Evolutionary conservation across 1,140 invertebrate species (phyloP), one percentile per base, ranked within the genome.

Genomic region (Globodera ellingtonae): DNA sequence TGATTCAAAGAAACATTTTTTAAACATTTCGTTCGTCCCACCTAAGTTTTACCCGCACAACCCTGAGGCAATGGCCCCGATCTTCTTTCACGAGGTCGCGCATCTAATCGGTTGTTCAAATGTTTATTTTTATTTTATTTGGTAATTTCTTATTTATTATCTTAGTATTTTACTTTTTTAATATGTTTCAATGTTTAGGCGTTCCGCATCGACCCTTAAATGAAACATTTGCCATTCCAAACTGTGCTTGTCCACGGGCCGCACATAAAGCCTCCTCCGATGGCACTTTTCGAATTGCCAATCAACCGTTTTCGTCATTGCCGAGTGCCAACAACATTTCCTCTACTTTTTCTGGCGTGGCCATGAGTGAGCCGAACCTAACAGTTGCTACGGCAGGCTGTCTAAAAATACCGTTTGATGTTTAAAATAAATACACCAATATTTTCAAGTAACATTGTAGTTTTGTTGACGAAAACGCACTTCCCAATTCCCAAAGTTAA

Each of bases 31-130:
- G 35, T 35, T 35, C 1, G 35, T 35, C 48, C 18, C 2, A 9
- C 24, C 80, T 67, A 71, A 86, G 85, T 88, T 87, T 78, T 87
- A 89, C 75, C 86, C 88, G 13, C 83, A 88, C 65, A 84, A 89
- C 59, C 86, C 86, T 24, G 79, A 85, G 69, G 86, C 83, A 50
- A 89, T 88, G 88, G 87, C 85, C 15, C 71, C 78, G 48, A 88
- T 88, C 21, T 88, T 89, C 78, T 88, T 88, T 79, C 86, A 88
- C 59, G 86, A 88, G 70, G 81, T 88, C 44, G 83, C 85, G 24
- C 86, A 89, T 59, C 80, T 89, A 6, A 35, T 89, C 21, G 56
- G 56, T 62, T 13, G 47, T 35, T 24, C 3, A 62, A 48, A n/a
- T 66, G 48, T 21, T 76, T 52, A 9, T 18, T 21, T 47, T 24